Evolutionary conservation across 1,140 invertebrate species (phyloP).

Genomic region (Calycopis cecrops): DNA sequence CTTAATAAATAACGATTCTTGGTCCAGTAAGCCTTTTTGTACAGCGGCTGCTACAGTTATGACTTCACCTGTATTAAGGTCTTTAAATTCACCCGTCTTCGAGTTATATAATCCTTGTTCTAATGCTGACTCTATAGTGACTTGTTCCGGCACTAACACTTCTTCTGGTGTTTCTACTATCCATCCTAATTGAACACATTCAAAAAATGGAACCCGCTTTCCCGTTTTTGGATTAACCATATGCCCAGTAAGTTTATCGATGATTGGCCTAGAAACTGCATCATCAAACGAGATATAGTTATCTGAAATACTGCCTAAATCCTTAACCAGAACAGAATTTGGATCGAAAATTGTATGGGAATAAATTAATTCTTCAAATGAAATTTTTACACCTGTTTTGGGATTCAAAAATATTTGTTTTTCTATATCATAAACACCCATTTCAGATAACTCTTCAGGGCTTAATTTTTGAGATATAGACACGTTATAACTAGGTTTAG

Average conservation of each 20-base stretch:
- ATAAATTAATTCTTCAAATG: constrained; percentile 87
- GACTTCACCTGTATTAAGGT: constrained; percentile 77
- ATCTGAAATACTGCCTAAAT: constrained; percentile 80
- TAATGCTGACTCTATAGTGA: constrained; percentile 80
- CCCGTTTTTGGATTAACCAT: constrained; percentile 90
- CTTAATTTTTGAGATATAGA: constrained; percentile 77
- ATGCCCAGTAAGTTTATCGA: constrained; percentile 85
- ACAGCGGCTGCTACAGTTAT: constrained; percentile 84
- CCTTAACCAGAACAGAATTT: constrained; percentile 85
- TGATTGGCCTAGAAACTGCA: constrained; percentile 83
- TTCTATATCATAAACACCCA: constrained; percentile 85
- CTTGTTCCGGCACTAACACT: constrained; percentile 55
- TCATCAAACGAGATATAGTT: constrained; percentile 83
- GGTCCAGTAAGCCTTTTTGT: constrained; percentile 83
- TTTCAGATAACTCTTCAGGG: constrained; percentile 79
- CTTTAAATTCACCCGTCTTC: constrained; percentile 78
- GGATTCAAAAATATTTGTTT: constrained; percentile 87
- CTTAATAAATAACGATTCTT: constrained; percentile 82
- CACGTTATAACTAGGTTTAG: constrained; percentile 52
- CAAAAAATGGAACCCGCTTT: constrained; percentile 87
- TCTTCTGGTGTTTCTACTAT: constrained; percentile 79
- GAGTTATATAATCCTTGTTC: constrained; percentile 80
- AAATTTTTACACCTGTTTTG: constrained; percentile 81
- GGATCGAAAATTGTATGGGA: constrained; percentile 85
- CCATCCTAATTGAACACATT: constrained; percentile 85